These are phyloP conservation scores for Podotricha telesiphe DNA, from an alignment of 2,888 invertebrate species.

Conservation along the genomic window DNA sequence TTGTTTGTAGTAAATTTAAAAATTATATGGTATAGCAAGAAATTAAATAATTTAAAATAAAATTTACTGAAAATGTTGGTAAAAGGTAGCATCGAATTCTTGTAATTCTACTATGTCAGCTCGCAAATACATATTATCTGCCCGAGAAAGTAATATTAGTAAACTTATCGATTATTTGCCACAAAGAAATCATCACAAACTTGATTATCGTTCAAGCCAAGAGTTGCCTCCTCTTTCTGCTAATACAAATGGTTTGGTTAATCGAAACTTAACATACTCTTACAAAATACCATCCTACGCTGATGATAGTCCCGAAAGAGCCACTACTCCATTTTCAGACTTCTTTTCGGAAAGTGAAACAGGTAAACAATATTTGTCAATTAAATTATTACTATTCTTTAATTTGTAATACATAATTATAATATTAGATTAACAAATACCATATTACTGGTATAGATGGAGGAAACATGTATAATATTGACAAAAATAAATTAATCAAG, in stretches of 20 bases:
- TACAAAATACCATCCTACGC: constrained; percentile 62
- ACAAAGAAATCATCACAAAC: constrained; percentile 69
- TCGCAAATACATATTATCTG: constrained; percentile 69
- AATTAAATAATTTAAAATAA: not conserved
- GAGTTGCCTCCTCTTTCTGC: constrained; percentile 70
- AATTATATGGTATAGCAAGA: constrained; percentile 6
- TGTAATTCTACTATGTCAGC: constrained; percentile 69
- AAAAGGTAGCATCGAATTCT: constrained; percentile 5
- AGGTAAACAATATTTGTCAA: constrained; percentile 54
- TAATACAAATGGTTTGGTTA: constrained; percentile 61
- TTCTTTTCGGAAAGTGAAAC: constrained; percentile 77
- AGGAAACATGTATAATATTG: not conserved
- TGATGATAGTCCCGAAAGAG: constrained; percentile 62
- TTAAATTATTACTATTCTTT: not conserved
- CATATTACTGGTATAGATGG: not conserved
- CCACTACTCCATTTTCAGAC: constrained; percentile 74
- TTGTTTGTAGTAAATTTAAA: constrained; percentile 15
- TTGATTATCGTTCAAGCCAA: constrained; percentile 59
- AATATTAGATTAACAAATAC: too few relatives aligned
- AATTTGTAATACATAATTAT: not conserved
- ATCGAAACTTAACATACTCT: constrained; percentile 70
- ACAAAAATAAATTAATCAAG: not conserved
- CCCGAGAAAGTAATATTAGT: constrained; percentile 68
- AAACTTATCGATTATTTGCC: constrained; percentile 74
- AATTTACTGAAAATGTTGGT: not conserved